Evolutionary conservation across 2,888 invertebrate genomes (phyloP), one percentile per base, ranked within the genome.

Genomic region (Kryphioiulus occultus): DNA sequence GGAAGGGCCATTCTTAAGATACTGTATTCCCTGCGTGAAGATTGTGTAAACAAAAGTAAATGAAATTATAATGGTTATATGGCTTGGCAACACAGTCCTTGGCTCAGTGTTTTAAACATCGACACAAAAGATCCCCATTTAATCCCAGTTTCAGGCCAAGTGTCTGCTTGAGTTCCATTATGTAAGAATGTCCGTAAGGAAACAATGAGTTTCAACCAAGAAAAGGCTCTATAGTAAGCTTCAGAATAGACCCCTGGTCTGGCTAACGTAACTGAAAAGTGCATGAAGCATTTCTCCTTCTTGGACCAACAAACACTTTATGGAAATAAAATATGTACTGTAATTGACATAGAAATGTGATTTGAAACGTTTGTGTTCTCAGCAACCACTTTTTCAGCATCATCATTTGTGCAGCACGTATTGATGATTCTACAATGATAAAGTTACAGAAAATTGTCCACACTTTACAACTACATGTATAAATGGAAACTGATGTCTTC

Each of bases 1-100:
- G 68, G 26, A 68, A 26, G 68, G 68, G 68, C 68, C 22, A 68
- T 68, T 68, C 68, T 68, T 68, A 68, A 26, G 68, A 68, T 68
- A n/a, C n/a, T n/a, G n/a, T n/a, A 26, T 68, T 26, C 68, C 26
- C 68, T n/a, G 22, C 68, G 68, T 68, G 68, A 68, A 68, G 12
- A 68, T 0, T 26, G 68, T 68, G 68, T 68, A 68, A 68, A 68
- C 68, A 68, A 68, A 68, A 68, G 68, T 26, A 68, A 68, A 68
- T 68, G 68, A 68, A 68, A 68, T 68, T 68, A 68, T 68, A 68
- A 68, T 68, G 68, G 68, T 68, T 68, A 10, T 9, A 26, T 3
- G 68, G 68, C 0, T 68, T 68, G 3, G 26, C 68, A 26, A 26
- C 12, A 26, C 26, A n/a, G 26, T 68, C n/a, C 15, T 44, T 44